Evolutionary conservation across 2,888 invertebrate genomes (phyloP).

Genomic region (Tromatobia lineatoria): DNA sequence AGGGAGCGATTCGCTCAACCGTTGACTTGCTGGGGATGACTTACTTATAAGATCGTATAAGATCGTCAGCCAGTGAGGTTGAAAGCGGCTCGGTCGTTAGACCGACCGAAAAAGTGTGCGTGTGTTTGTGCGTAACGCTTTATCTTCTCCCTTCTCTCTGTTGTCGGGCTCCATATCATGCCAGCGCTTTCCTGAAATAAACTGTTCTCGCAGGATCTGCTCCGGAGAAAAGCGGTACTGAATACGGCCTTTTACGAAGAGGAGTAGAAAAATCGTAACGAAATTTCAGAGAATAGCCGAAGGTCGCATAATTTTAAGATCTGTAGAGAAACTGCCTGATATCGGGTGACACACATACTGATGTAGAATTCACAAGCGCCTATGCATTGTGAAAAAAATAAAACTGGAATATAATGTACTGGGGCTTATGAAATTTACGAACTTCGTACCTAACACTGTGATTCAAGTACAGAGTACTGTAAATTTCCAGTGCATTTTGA

Average conservation of each 20-base stretch:
- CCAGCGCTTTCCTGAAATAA: slow-evolving; percentile 26
- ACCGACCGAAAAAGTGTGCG: slow-evolving; percentile 32
- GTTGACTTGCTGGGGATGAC: slow-evolving; percentile 60
- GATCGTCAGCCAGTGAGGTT: slow-evolving; percentile 53
- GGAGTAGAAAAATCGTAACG: background rate
- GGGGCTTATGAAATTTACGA: too few relatives aligned
- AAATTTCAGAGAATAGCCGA: background rate
- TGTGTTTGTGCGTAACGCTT: slow-evolving; percentile 26
- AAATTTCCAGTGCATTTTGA: too few relatives aligned
- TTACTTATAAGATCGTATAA: slow-evolving; percentile 67
- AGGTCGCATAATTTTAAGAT: background rate
- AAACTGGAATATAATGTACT: too few relatives aligned
- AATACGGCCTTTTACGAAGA: background rate
- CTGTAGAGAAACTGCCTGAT: background rate
- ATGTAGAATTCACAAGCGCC: background rate
- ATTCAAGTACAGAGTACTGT: too few relatives aligned
- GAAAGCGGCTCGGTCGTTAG: slow-evolving; percentile 58
- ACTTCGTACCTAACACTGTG: too few relatives aligned
- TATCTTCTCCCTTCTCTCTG: slow-evolving; percentile 31
- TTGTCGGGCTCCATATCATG: slow-evolving; percentile 29
- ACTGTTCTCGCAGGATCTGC: slow-evolving; percentile 30
- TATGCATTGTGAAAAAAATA: background rate
- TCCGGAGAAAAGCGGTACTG: background rate
- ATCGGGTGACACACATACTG: background rate
- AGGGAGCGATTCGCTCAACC: slow-evolving; percentile 35